Evolutionary conservation across 2,888 invertebrate species (phyloP).

Genomic region (Mythimna lalbum): DNA sequence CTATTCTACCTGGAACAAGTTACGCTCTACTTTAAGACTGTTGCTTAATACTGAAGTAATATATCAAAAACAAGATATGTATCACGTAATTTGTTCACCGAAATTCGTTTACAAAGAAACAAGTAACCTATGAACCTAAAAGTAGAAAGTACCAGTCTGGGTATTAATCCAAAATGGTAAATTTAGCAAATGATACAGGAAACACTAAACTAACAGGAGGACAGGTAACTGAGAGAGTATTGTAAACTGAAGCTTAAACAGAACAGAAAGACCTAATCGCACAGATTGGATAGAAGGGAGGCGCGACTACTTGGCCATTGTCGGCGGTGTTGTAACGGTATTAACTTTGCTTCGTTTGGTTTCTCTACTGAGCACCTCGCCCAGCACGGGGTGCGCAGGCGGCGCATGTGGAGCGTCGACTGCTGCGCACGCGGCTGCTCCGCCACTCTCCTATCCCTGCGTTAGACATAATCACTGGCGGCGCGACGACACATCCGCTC

Average conservation of each 20-base stretch:
- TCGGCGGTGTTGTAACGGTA: slow-evolving; percentile 88
- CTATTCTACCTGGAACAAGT: slow-evolving; percentile 81
- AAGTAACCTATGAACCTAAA: slow-evolving; percentile 67
- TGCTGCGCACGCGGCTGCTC: slow-evolving; percentile 86
- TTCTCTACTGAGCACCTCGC: slow-evolving; percentile 93
- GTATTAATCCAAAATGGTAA: slow-evolving; percentile 70
- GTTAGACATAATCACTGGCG: slow-evolving; percentile 88
- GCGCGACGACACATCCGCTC: slow-evolving; percentile 76
- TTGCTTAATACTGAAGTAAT: neutral
- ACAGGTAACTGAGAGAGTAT: slow-evolving; percentile 76
- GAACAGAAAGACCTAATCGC: slow-evolving; percentile 89
- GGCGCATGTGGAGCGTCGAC: slow-evolving; percentile 92
- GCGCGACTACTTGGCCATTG: slow-evolving; percentile 90
- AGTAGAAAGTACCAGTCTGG: slow-evolving; percentile 66
- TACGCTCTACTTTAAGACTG: slow-evolving; percentile 56
- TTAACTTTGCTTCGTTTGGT: slow-evolving; percentile 92
- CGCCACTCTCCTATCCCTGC: slow-evolving; percentile 89
- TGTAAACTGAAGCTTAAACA: slow-evolving; percentile 84
- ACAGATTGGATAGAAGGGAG: slow-evolving; percentile 89
- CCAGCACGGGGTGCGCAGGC: slow-evolving; percentile 95
- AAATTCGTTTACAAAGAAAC: slow-evolving; percentile 64
- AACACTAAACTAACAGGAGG: slow-evolving; percentile 85
- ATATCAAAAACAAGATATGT: slow-evolving; percentile 14
- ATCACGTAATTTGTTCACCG: slow-evolving; percentile 73
- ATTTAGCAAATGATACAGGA: slow-evolving; percentile 75